Percentiles rank a stretch among this genome's conserved stretches.
phyloP scores from a whole-genome alignment of 2,888 invertebrate species.

The Lamellibrachia columna region DNA sequence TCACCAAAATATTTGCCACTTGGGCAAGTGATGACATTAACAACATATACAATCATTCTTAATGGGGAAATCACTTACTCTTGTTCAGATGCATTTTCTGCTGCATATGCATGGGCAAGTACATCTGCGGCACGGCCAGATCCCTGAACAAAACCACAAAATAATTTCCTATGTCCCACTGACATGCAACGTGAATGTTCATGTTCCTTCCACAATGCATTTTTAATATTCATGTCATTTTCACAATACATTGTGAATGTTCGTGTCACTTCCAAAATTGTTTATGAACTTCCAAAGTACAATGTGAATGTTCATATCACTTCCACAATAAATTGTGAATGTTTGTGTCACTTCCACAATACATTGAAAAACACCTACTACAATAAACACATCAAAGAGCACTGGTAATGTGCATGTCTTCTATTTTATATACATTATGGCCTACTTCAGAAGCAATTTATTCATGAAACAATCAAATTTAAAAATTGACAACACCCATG shows the following conservation, averaged over 20 bases:
- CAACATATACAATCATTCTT: background rate
- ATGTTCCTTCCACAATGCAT: no score
- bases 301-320: background rate
- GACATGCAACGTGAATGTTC: background rate
- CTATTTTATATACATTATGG: background rate
- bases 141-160: constrained; percentile 48
- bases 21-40: background rate
- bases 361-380: background rate
- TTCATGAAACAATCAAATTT: background rate
- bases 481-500: no score
- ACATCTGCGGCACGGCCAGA: constrained; percentile 65
- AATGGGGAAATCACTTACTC: background rate
- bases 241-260: constrained; percentile 4
- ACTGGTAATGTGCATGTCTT: background rate
- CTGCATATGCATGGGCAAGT: constrained; percentile 58
- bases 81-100: background rate
- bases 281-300: no score
- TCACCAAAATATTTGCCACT: no score
- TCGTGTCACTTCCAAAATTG: no score
- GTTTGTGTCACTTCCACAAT: background rate
- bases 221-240: background rate
- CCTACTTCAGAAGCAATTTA: background rate
- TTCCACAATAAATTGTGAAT: background rate
- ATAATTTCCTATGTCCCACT: background rate
- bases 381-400: background rate